Evolutionary conservation across 2,797 vertebrate genomes (phyloP).

Genomic region (Agapornis canus): DNA sequence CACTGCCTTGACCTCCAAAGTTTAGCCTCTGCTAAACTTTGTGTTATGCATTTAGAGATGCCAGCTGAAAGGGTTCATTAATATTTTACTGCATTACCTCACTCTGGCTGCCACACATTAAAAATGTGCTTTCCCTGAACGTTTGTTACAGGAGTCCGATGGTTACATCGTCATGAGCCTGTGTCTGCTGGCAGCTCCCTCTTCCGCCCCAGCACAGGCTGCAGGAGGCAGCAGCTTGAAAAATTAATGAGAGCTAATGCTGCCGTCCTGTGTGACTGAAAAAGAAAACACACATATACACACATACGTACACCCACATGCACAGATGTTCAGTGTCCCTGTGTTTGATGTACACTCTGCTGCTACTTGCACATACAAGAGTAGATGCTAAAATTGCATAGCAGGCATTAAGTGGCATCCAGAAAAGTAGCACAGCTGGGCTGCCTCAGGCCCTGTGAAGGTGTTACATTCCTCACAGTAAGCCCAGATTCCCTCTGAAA

Average conservation of each 20-base stretch:
- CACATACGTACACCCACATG: fast-evolving
- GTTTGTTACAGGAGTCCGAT: neutral
- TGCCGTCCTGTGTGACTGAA: neutral
- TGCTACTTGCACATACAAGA: neutral
- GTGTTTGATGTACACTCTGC: neutral
- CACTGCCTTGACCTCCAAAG: neutral
- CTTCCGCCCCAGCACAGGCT: neutral
- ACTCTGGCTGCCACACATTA: neutral
- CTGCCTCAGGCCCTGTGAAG: neutral
- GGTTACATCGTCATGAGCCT: neutral
- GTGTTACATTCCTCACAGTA: neutral
- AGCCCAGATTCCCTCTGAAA: neutral
- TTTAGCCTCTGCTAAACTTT: neutral
- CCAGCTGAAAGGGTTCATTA: conserved; percentile 34
- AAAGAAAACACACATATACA: neutral
- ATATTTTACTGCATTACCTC: conserved; percentile 49
- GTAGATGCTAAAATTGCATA: fast-evolving
- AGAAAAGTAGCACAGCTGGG: neutral
- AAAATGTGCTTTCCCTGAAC: neutral
- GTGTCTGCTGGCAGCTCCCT: conserved; percentile 15
- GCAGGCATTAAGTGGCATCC: neutral
- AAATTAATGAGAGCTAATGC: neutral
- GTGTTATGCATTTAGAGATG: neutral
- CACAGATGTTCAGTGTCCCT: neutral
- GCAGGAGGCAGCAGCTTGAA: neutral